Percentiles rank a stretch among this genome's conserved stretches.
Evolutionary conservation across 2,113 vertebrate species (phyloP).

Genomic region (Pogonocichla stellata): DNA sequence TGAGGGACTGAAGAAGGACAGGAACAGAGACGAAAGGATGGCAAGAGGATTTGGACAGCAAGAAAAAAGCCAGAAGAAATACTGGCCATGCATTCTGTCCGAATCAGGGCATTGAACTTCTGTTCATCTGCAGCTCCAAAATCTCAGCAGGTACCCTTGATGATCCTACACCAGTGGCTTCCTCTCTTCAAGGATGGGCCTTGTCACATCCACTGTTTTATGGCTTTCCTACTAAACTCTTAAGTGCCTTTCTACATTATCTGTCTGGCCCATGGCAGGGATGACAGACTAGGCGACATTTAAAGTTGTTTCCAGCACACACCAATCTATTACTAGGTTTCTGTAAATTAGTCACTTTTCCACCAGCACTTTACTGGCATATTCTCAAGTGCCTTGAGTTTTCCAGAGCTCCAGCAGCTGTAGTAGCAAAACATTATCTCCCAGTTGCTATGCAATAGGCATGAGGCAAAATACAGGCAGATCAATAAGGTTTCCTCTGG

Average conservation of each 20-base stretch:
- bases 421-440: not conserved
- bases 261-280: not conserved
- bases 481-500: not conserved
- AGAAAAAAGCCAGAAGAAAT: not conserved
- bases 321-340: not conserved
- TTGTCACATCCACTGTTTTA: not conserved
- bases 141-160: not conserved
- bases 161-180: not conserved
- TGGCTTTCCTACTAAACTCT: not conserved
- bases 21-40: not conserved
- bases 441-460: not conserved
- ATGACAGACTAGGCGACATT: not conserved
- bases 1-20: not conserved
- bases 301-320: not conserved
- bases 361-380: not conserved
- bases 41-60: not conserved
- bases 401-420: not conserved
- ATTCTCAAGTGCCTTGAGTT: not conserved
- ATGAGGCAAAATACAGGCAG: not conserved
- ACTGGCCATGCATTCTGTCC: not conserved
- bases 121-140: not conserved
- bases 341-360: not conserved
- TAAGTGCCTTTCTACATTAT: not conserved
- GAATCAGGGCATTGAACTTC: not conserved
- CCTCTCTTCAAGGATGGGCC: not conserved